phyloP scores from a whole-genome alignment of 92 coral and sea anemone species.

The Palythoa grandis region DNA sequence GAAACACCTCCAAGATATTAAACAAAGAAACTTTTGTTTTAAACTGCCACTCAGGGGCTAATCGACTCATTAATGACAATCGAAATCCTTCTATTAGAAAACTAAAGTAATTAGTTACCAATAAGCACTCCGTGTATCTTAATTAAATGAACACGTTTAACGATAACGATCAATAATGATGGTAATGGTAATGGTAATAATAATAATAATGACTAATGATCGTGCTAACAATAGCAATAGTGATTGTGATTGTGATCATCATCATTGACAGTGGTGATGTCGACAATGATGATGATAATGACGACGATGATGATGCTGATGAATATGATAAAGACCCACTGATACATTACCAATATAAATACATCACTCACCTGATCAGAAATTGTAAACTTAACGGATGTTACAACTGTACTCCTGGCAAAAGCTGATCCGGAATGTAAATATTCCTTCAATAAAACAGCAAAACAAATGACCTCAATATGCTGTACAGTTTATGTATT shows the following conservation, averaged over 20 bases:
- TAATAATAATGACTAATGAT: not conserved
- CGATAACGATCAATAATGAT: not conserved
- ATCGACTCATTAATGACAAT: too few species aligned
- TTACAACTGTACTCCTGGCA: conserved; percentile 97
- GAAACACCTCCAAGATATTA: too few species aligned
- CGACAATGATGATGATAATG: not conserved
- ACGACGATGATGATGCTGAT: not conserved
- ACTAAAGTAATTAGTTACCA: too few species aligned
- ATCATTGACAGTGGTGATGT: too few species aligned
- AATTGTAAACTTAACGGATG: conserved; percentile 96
- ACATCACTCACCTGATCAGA: conserved; percentile 88
- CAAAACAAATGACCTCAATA: too few species aligned
- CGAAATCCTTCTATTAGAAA: too few species aligned
- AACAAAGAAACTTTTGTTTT: too few species aligned
- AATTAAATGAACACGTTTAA: too few species aligned
- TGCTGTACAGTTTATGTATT: too few species aligned
- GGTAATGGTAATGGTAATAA: not conserved
- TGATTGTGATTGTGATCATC: too few species aligned
- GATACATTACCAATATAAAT: not conserved
- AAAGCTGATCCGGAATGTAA: conserved; percentile 89
- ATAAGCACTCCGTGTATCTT: too few species aligned
- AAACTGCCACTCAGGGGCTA: too few species aligned
- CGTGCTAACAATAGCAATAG: not conserved
- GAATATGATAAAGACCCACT: not conserved
- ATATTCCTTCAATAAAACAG: conserved; percentile 61